A percentile compares a stretch with the other conserved stretches of the same genome.
These are phyloP conservation scores for Dichetophora obliterata DNA, from an alignment of 2,888 invertebrate genomes.

Conservation along the genomic window DNA sequence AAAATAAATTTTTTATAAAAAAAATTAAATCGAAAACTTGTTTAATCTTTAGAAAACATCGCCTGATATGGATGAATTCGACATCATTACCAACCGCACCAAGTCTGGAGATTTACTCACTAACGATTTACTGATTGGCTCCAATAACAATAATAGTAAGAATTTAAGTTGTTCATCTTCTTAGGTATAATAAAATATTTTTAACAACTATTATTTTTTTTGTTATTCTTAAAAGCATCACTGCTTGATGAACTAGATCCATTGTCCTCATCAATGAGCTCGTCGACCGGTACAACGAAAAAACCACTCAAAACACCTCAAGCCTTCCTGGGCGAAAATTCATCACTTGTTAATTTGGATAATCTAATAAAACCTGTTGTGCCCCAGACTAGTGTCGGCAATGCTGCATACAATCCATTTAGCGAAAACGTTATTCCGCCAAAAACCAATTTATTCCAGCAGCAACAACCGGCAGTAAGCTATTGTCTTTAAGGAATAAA, in stretches of 20 bases:
- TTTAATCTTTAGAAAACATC: conserved; percentile 57
- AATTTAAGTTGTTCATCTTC: not conserved
- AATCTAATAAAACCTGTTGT: conserved; percentile 83
- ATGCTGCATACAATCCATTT: conserved; percentile 69
- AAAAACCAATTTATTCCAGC: conserved; percentile 75
- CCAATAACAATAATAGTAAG: conserved; percentile 68
- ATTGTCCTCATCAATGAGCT: conserved; percentile 53
- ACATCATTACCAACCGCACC: conserved; percentile 85
- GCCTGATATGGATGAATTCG: conserved; percentile 88
- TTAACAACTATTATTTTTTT: not conserved
- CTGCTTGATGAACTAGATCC: conserved; percentile 70
- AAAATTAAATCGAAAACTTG: not conserved
- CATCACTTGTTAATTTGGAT: conserved; percentile 96
- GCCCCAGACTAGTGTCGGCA: conserved; percentile 61
- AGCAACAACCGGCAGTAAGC: conserved; percentile 69
- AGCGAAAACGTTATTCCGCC: conserved; percentile 69
- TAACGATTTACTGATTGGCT: conserved; percentile 59
- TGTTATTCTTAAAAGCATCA: conserved; percentile 56
- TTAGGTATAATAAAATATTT: not conserved
- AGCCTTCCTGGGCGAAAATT: conserved; percentile 97
- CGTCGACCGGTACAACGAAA: conserved; percentile 62
- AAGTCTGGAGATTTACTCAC: conserved; percentile 65
- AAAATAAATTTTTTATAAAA: too few relatives aligned
- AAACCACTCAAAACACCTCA: conserved; percentile 85
- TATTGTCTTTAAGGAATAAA: not conserved